Conservation (phyloP, 92 coral and sea anemone genomes). For the Metridium senile region DNA sequence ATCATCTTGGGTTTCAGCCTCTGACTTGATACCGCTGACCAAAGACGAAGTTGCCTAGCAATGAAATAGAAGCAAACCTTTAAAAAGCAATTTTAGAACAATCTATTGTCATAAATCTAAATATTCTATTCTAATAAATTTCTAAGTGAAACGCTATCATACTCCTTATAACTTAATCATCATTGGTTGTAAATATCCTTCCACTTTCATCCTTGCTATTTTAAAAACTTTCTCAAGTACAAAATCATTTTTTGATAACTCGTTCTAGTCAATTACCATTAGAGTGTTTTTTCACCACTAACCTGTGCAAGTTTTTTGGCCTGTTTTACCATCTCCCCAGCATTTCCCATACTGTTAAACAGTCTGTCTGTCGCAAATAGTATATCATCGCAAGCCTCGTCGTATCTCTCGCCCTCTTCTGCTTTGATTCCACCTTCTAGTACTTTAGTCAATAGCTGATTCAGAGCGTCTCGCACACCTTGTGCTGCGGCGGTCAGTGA, state of each 20-base stretch:
- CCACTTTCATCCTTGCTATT: no score
- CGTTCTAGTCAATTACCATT: no score
- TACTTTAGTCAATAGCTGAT: conserved; percentile 78
- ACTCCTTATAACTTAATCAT: no score
- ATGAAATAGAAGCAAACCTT: neutral
- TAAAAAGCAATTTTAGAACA: no score
- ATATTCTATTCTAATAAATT: no score
- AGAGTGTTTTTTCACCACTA: no score
- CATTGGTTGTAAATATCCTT: no score
- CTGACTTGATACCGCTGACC: conserved; percentile 95
- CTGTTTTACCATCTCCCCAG: conserved; percentile 99
- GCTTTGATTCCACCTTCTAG: conserved; percentile 82
- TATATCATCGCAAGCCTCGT: conserved; percentile 89
- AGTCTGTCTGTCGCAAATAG: conserved; percentile 94
- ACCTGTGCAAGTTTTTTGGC: conserved; percentile 97
- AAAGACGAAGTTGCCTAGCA: conserved; percentile 89
- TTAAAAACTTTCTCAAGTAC: no score
- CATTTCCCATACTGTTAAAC: conserved; percentile 99
- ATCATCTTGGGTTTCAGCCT: conserved; percentile 92
- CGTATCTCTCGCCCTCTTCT: conserved; percentile 81
- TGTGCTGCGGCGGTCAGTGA: conserved; percentile 84
- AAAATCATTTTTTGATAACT: no score
- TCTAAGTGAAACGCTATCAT: no score
- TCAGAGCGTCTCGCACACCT: conserved; percentile 93
- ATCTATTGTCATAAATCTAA: no score